Evolutionary conservation across 2,888 invertebrate species (phyloP).

Genomic region (Eupsilia transversa): DNA sequence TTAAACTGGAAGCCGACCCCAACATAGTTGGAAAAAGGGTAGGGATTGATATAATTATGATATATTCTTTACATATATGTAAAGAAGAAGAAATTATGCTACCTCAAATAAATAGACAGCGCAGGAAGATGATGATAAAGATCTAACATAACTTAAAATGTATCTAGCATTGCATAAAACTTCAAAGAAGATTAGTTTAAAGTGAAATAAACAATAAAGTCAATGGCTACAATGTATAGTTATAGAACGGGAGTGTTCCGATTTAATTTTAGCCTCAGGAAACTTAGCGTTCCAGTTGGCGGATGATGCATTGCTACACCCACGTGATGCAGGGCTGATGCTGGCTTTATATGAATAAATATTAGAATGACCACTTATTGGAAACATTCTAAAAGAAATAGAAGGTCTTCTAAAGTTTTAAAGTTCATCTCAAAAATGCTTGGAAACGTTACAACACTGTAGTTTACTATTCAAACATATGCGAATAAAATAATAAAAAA

Average conservation of each 20-base stretch:
- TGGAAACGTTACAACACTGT: too few relatives aligned
- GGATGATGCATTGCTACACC: constrained; percentile 67
- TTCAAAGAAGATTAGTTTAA: background rate
- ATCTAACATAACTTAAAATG: background rate
- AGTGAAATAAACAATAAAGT: constrained; percentile 13
- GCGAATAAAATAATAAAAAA: too few relatives aligned
- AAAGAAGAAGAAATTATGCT: too few relatives aligned
- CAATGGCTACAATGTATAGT: constrained; percentile 31
- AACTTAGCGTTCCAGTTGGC: constrained; percentile 70
- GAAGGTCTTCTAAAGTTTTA: too few relatives aligned
- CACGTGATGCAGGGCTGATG: constrained; percentile 52
- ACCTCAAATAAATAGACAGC: background rate
- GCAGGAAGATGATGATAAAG: background rate
- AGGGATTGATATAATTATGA: too few relatives aligned
- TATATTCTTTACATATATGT: too few relatives aligned
- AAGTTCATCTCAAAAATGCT: too few relatives aligned
- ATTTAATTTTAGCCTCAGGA: constrained; percentile 75
- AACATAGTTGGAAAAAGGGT: too few relatives aligned
- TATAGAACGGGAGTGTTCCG: constrained; percentile 38
- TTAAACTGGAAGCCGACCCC: background rate
- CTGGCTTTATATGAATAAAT: background rate
- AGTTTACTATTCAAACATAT: too few relatives aligned
- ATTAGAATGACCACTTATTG: background rate
- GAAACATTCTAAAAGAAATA: too few relatives aligned
- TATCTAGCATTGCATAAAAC: constrained; percentile 3